These are phyloP conservation scores for Pangasianodon gigas DNA, from an alignment of 2,113 vertebrate genomes.

Conservation along the genomic window DNA sequence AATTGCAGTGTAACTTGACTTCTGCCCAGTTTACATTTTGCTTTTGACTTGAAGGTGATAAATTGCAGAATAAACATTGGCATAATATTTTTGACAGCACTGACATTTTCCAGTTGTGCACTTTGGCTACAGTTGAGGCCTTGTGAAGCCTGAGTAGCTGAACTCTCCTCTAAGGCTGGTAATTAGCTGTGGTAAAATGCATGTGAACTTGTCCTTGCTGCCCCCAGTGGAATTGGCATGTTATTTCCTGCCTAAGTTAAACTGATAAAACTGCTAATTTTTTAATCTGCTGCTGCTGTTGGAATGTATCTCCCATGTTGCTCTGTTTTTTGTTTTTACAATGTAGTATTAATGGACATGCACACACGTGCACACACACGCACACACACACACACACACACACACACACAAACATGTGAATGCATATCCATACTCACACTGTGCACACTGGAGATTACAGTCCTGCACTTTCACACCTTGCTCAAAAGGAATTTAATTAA, in stretches of 20 bases:
- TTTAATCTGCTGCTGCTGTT: slow-evolving; percentile 20
- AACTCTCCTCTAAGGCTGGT: background rate
- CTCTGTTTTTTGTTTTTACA: background rate
- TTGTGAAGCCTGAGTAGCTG: background rate
- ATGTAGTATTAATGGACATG: background rate
- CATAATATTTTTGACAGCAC: slow-evolving; percentile 8
- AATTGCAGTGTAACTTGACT: background rate
- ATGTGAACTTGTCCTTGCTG: slow-evolving; percentile 10
- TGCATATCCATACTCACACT: background rate
- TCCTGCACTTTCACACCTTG: slow-evolving; percentile 26
- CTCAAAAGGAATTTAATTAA: slow-evolving; percentile 38
- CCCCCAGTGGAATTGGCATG: slow-evolving; percentile 16
- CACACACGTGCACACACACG: background rate
- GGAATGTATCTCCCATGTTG: slow-evolving; percentile 29
- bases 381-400: background rate
- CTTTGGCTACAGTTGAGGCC: slow-evolving; percentile 17
- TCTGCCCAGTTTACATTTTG: background rate
- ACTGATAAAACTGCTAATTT: slow-evolving; percentile 13
- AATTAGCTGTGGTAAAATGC: slow-evolving; percentile 17
- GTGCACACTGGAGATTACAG: slow-evolving; percentile 20
- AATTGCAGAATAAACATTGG: slow-evolving; percentile 11
- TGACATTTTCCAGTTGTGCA: slow-evolving; percentile 28
- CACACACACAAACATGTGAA: background rate
- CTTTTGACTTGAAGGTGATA: background rate
- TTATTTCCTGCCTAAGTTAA: slow-evolving; percentile 14